Percentiles rank a stretch among this genome's conserved stretches.
phyloP scores from a whole-genome alignment of 2,888 invertebrate species.

The Acanthosoma haemorrhoidale region DNA sequence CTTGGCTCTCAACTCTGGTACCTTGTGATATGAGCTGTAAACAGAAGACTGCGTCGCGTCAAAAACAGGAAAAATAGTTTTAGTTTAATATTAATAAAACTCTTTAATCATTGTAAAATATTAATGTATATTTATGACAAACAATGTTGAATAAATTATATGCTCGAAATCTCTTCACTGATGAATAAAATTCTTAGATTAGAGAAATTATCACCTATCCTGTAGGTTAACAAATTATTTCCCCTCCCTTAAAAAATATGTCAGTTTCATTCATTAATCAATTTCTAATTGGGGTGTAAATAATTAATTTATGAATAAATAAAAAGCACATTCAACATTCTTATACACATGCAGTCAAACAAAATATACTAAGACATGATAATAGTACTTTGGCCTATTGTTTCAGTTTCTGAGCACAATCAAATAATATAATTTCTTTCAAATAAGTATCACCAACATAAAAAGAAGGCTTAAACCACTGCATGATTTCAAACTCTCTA shows the following conservation, averaged over 20 bases:
- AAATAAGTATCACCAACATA: constrained; percentile 28
- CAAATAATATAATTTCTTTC: constrained; percentile 11
- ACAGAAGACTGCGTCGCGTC: too few relatives aligned
- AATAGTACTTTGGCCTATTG: constrained; percentile 37
- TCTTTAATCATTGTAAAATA: constrained; percentile 20
- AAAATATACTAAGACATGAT: constrained; percentile 32
- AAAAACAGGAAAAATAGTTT: too few relatives aligned
- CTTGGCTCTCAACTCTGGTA: too few relatives aligned
- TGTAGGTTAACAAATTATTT: constrained; percentile 28
- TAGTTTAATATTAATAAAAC: neutral
- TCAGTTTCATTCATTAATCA: constrained; percentile 32
- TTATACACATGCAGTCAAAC: constrained; percentile 15
- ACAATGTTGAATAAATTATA: constrained; percentile 38
- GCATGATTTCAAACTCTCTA: constrained; percentile 21
- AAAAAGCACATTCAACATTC: constrained; percentile 18
- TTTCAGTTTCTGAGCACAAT: constrained; percentile 37
- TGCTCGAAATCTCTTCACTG: constrained; percentile 35
- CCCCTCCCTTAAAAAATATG: constrained; percentile 27
- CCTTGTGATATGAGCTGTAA: too few relatives aligned
- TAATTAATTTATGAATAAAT: constrained; percentile 33
- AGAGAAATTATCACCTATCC: constrained; percentile 36
- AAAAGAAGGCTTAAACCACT: constrained; percentile 28
- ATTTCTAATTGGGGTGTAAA: constrained; percentile 23
- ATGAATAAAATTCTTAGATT: constrained; percentile 35
- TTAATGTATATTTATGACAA: constrained; percentile 37